Evolutionary conservation across 1,140 invertebrate genomes (phyloP).

Genomic region (Saccostrea echinata): DNA sequence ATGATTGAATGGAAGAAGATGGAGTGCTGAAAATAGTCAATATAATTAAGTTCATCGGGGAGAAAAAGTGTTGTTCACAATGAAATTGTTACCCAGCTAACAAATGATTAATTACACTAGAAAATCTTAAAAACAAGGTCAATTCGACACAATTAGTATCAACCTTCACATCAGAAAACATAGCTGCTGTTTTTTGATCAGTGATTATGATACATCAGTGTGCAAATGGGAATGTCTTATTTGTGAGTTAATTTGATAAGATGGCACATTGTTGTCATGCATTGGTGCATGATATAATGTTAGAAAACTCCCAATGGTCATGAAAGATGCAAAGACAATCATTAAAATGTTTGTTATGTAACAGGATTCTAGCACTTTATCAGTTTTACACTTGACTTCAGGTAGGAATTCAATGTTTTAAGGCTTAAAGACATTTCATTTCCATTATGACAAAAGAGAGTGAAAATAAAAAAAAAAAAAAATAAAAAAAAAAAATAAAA

Average conservation of each 20-base stretch:
- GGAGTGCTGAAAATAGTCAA: too few relatives aligned
- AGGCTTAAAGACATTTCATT: background rate
- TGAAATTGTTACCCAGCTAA: too few relatives aligned
- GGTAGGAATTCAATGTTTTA: background rate
- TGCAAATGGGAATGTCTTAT: background rate
- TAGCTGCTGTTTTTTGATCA: background rate
- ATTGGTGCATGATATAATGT: constrained; percentile 1
- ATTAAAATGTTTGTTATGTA: constrained; percentile 9
- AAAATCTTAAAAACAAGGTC: background rate
- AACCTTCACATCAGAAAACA: background rate
- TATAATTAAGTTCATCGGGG: background rate
- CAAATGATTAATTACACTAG: background rate
- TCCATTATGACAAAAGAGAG: background rate
- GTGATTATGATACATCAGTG: background rate
- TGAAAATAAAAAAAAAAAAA: too few relatives aligned
- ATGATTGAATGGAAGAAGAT: too few relatives aligned
- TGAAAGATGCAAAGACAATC: background rate
- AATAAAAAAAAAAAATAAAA: too few relatives aligned
- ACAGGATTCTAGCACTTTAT: background rate
- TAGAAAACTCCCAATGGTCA: background rate
- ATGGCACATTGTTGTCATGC: background rate
- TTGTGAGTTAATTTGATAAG: constrained; percentile 19
- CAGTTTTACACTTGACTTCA: background rate
- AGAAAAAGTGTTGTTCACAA: background rate
- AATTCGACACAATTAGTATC: background rate